Conservation (phyloP, 2,888 invertebrate species). For the Amphipoea lucens region DNA sequence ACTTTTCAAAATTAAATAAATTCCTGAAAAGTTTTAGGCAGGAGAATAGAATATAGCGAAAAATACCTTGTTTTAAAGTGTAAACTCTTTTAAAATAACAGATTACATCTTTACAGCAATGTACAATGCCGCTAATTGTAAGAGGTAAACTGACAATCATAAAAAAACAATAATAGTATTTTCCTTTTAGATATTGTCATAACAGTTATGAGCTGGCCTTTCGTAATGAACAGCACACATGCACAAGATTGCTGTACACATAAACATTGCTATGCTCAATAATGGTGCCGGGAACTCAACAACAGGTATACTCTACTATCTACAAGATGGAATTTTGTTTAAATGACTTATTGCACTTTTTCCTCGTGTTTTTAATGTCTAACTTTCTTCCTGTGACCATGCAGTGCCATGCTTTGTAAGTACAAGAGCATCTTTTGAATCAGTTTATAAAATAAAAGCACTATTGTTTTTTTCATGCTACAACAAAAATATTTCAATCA, state of each 20-base stretch:
- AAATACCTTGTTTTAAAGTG: background rate
- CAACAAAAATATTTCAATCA: slow-evolving; percentile 19
- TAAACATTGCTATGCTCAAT: background rate
- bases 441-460: slow-evolving; percentile 12
- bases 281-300: background rate
- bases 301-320: background rate
- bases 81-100: background rate
- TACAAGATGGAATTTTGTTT: background rate
- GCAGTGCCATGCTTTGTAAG: slow-evolving; percentile 26
- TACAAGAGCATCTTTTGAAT: slow-evolving; percentile 6
- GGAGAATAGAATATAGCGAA: background rate
- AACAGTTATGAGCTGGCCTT: background rate
- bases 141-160: slow-evolving; percentile 30
- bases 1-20: background rate
- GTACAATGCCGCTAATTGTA: slow-evolving; percentile 1
- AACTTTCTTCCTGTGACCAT: slow-evolving; percentile 5
- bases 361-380: background rate
- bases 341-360: slow-evolving; percentile 15
- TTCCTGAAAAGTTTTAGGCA: background rate
- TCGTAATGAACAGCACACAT: slow-evolving; percentile 1
- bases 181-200: slow-evolving; percentile 12
- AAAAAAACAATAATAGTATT: slow-evolving; percentile 28
- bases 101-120: background rate
- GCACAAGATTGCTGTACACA: background rate
- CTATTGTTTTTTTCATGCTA: slow-evolving; percentile 16